A percentile compares a stretch with the other conserved stretches of the same genome.
Conservation (phyloP, 2,888 invertebrate genomes). For the Pheosia gnoma region DNA sequence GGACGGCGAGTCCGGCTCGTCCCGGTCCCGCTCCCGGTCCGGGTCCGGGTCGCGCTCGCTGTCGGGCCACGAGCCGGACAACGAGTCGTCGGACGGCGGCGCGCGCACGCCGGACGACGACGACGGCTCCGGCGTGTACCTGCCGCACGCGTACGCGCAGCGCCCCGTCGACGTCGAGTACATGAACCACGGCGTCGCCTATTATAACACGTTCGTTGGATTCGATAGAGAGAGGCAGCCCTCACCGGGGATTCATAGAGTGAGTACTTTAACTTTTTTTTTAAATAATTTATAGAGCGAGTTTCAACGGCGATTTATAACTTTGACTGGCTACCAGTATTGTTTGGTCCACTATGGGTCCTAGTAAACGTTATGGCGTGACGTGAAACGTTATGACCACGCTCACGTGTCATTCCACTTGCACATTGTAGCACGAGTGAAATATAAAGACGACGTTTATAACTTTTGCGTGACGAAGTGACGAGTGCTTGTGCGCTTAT, state of each 20-base stretch:
- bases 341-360: too few relatives aligned
- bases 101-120: conserved; percentile 87
- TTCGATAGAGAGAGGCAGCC: conserved; percentile 80
- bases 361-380: too few relatives aligned
- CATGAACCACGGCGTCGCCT: conserved; percentile 84
- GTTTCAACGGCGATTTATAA: too few relatives aligned
- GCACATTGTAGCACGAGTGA: too few relatives aligned
- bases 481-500: too few relatives aligned
- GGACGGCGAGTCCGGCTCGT: conserved; percentile 88
- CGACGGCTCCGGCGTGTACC: conserved; percentile 85
- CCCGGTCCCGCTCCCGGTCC: conserved; percentile 85
- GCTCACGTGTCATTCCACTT: too few relatives aligned
- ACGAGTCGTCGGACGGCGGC: conserved; percentile 90
- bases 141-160: conserved; percentile 85
- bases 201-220: conserved; percentile 85
- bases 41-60: conserved; percentile 87
- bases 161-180: conserved; percentile 72
- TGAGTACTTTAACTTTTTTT: conserved; percentile 43
- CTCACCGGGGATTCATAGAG: conserved; percentile 77
- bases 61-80: conserved; percentile 90
- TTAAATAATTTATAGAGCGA: background rate
- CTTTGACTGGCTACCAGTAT: too few relatives aligned
- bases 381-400: too few relatives aligned
- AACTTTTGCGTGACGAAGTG: too few relatives aligned
- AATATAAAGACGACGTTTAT: too few relatives aligned